These are phyloP conservation scores for Fratercula arctica DNA, from an alignment of 2,797 vertebrate genomes.

Conservation along the genomic window DNA sequence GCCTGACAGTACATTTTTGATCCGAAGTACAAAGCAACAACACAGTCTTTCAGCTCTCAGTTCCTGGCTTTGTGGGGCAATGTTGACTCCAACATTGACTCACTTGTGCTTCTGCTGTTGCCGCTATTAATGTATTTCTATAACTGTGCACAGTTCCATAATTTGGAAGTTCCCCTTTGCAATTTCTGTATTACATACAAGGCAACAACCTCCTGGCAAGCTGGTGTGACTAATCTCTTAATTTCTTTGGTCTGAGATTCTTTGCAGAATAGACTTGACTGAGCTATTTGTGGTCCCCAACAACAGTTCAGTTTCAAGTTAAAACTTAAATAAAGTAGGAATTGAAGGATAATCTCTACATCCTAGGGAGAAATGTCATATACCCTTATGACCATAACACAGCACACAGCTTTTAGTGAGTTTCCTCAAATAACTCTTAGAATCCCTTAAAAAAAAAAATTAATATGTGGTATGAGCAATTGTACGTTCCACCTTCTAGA, in stretches of 20 bases:
- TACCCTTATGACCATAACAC: neutral
- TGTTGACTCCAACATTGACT: fast-evolving
- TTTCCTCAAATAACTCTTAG: neutral
- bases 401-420: neutral
- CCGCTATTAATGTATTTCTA: neutral
- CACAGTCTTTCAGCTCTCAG: neutral
- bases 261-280: neutral
- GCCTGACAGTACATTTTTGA: neutral
- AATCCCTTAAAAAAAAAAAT: neutral
- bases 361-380: neutral
- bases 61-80: neutral
- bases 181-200: neutral
- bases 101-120: neutral
- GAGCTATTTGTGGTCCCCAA: neutral
- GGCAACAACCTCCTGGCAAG: neutral
- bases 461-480: neutral
- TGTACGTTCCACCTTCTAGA: neutral
- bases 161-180: neutral
- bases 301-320: neutral
- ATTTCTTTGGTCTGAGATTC: neutral
- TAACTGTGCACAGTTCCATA: neutral
- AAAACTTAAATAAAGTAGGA: neutral
- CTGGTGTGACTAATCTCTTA: neutral
- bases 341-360: neutral
- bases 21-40: neutral